These are phyloP conservation scores for Morbakka virulenta DNA, from an alignment of 30 jellyfish, hydroid and myxozoan genomes.

Conservation along the genomic window DNA sequence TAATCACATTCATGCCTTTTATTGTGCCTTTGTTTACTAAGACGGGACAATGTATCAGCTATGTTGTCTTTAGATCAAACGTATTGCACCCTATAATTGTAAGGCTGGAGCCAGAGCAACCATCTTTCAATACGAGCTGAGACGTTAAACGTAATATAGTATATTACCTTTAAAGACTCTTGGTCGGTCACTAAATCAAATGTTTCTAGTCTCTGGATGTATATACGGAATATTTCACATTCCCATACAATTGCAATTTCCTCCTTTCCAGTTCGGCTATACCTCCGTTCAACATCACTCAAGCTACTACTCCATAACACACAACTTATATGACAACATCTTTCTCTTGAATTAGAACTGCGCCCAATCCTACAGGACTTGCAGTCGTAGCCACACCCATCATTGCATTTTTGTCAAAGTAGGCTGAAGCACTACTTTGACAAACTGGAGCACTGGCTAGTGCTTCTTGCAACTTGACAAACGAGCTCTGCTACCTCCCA, in stretches of 20 bases:
- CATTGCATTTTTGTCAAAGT: not conserved
- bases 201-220: not conserved
- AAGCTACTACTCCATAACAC: constrained; percentile 39
- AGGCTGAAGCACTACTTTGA: too few species aligned
- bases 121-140: not conserved
- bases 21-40: not conserved
- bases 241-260: constrained; percentile 36
- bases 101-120: not conserved
- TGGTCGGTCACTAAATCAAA: not conserved
- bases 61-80: not conserved
- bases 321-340: constrained; percentile 7
- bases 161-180: not conserved
- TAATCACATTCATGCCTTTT: not conserved
- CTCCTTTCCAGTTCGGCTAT: constrained; percentile 54
- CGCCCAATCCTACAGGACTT: constrained; percentile 53
- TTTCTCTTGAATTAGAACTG: constrained; percentile 33
- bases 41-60: not conserved
- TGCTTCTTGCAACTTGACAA: not conserved
- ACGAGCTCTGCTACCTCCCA: not conserved
- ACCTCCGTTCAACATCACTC: constrained; percentile 12
- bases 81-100: not conserved
- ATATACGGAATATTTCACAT: not conserved
- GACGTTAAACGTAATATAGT: not conserved
- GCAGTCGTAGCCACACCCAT: constrained; percentile 26
- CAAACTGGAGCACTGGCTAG: not conserved